Evolutionary conservation across 2,888 invertebrate genomes (phyloP).

Genomic region (Drosophila nr. medialis): DNA sequence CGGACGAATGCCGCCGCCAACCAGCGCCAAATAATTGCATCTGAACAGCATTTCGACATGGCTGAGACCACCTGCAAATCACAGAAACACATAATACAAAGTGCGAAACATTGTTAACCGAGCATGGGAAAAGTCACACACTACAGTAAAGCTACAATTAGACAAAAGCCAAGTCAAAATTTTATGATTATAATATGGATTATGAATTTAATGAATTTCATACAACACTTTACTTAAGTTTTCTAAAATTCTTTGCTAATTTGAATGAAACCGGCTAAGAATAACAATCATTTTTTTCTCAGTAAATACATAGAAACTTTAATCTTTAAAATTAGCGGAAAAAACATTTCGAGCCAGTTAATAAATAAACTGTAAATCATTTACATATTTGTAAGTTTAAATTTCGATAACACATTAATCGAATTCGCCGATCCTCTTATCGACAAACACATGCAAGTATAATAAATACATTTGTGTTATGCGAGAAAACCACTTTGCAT

Average conservation of each 20-base stretch:
- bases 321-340: not conserved
- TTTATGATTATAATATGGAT: not conserved
- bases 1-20: constrained; percentile 96
- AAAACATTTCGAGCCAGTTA: not conserved
- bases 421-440: not conserved
- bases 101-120: constrained; percentile 12
- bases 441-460: not conserved
- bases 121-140: constrained; percentile 24
- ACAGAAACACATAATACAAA: constrained; percentile 28
- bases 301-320: not conserved
- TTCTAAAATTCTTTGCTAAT: not conserved
- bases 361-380: not conserved
- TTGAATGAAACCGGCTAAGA: not conserved
- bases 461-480: not conserved
- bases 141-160: constrained; percentile 1
- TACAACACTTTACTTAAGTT: not conserved
- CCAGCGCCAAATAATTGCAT: constrained; percentile 98
- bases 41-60: constrained; percentile 99
- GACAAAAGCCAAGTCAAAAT: not conserved
- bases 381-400: not conserved
- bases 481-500: not conserved
- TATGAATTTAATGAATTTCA: not conserved
- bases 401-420: not conserved
- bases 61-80: constrained; percentile 88
- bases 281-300: too few relatives aligned